Conservation (phyloP, 2,888 invertebrate species). For the Sepioteuthis lessoniana region DNA sequence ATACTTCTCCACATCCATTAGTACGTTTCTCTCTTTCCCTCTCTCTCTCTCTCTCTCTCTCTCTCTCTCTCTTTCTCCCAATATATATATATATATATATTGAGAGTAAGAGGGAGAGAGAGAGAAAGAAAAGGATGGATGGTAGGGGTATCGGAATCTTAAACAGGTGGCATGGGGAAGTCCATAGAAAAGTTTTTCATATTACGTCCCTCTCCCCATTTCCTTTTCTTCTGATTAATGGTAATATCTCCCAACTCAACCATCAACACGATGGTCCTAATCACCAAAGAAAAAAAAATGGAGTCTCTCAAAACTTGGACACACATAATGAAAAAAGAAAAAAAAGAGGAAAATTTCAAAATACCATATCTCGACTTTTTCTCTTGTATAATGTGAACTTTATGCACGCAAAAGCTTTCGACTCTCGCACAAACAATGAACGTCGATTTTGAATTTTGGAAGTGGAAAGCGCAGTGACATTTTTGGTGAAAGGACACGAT, state of each 20-base stretch:
- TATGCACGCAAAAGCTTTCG: slow-evolving; percentile 5
- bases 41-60: too few species aligned
- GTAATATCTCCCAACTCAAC: neutral
- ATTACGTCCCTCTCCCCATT: neutral
- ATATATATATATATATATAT: neutral
- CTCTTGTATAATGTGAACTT: neutral
- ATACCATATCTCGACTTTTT: neutral
- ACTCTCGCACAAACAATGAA: neutral
- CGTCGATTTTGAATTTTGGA: neutral
- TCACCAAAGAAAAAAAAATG: neutral
- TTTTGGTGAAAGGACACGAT: neutral
- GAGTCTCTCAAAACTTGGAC: neutral
- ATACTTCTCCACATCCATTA: too few species aligned
- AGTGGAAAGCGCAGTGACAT: neutral
- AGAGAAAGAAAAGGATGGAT: neutral
- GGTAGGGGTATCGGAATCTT: neutral
- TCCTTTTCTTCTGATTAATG: neutral
- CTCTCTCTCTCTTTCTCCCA: too few species aligned
- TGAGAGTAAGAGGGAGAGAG: neutral
- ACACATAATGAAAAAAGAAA: neutral
- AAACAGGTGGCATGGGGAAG: neutral
- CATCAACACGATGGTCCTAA: neutral
- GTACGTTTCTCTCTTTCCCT: too few species aligned
- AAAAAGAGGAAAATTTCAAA: neutral
- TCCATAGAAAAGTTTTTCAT: neutral